phyloP scores from a whole-genome alignment of 2,888 invertebrate genomes.

The Mactromeris polynyma region DNA sequence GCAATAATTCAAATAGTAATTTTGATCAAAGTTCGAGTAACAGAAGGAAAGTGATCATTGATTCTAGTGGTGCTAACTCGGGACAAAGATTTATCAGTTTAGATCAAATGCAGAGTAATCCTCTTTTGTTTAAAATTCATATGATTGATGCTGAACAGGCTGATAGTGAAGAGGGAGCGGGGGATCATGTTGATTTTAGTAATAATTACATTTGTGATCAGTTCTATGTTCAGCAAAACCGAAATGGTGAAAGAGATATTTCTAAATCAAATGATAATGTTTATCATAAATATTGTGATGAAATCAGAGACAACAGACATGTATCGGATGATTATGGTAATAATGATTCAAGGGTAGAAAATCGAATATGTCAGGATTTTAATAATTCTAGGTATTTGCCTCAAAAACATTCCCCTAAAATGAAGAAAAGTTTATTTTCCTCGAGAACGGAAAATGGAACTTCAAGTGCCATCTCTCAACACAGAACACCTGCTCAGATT shows the following conservation, averaged over 20 bases:
- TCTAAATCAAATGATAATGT: slow-evolving; percentile 2
- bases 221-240: background rate
- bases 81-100: slow-evolving; percentile 17
- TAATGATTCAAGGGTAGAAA: background rate
- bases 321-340: background rate
- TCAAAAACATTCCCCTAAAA: slow-evolving; percentile 17
- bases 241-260: background rate
- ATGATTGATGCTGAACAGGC: background rate
- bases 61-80: background rate
- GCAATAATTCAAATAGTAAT: background rate
- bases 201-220: slow-evolving; percentile 25
- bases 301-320: background rate
- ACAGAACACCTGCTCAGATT: background rate
- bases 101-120: slow-evolving; percentile 20
- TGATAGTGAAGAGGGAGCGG: background rate
- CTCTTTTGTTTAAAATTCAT: slow-evolving; percentile 23
- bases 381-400: background rate
- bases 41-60: background rate
- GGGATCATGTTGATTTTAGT: background rate
- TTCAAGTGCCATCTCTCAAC: background rate
- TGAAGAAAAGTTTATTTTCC: slow-evolving; percentile 38
- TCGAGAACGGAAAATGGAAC: background rate
- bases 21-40: background rate
- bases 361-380: background rate
- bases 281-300: slow-evolving; percentile 32